Evolutionary conservation across 2,888 invertebrate genomes (phyloP).

Genomic region (Acleris emargana): DNA sequence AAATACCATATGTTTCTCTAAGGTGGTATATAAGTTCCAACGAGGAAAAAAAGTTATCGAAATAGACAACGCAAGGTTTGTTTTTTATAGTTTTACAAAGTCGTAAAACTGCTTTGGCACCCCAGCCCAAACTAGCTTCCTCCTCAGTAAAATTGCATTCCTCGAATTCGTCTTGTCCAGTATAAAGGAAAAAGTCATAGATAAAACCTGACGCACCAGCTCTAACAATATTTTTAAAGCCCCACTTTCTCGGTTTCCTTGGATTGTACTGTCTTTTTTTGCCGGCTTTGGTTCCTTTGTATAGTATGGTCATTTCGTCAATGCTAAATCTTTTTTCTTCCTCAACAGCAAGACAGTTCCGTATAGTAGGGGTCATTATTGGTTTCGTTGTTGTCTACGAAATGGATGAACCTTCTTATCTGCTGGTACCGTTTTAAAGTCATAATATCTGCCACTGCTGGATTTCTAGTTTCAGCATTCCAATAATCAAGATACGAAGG

Average conservation of each 20-base stretch:
- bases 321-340: not conserved
- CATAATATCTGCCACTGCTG: not conserved
- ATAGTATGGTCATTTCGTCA: too few species aligned
- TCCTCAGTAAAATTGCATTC: not conserved
- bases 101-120: conserved; percentile 30
- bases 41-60: conserved; percentile 35
- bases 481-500: not conserved
- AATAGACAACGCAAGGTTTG: conserved; percentile 32
- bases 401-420: not conserved
- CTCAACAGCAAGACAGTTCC: not conserved
- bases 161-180: not conserved
- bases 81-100: conserved; percentile 34
- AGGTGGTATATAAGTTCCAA: not conserved
- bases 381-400: not conserved
- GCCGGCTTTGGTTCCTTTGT: not conserved
- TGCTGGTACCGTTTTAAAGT: not conserved
- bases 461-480: not conserved
- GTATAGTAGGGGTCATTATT: not conserved
- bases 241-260: not conserved
- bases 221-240: not conserved
- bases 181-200: not conserved
- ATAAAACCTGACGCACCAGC: not conserved
- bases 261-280: not conserved
- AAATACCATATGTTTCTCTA: too few species aligned
- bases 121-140: conserved; percentile 19